Evolutionary conservation across 2,888 invertebrate species (phyloP).

Genomic region (Sesia bembeciformis): DNA sequence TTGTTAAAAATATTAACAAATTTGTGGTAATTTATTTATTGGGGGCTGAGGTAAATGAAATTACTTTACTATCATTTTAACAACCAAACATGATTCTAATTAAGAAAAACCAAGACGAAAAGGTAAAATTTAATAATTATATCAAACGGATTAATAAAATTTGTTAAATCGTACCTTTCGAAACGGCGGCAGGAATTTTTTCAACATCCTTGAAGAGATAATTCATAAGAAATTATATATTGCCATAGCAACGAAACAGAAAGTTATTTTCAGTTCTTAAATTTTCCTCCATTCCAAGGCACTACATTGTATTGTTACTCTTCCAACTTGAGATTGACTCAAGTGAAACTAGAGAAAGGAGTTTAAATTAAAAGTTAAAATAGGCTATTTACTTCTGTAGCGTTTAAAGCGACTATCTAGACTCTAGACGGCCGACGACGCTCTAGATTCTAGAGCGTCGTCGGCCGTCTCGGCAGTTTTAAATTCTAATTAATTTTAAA

Average conservation of each 20-base stretch:
- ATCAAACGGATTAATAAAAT: constrained; percentile 6
- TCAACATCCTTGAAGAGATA: too few relatives aligned
- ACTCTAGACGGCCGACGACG: too few relatives aligned
- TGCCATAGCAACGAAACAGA: constrained; percentile 5
- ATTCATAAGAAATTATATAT: not conserved
- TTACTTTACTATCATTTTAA: not conserved
- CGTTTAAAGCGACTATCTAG: not conserved
- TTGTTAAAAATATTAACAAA: not conserved
- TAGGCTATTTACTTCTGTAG: not conserved
- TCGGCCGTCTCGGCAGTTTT: not conserved
- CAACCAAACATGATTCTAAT: constrained; percentile 26
- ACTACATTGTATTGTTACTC: constrained; percentile 1
- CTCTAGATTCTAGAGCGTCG: too few relatives aligned
- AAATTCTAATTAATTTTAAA: not conserved
- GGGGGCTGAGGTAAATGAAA: not conserved
- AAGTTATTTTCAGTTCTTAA: constrained; percentile 19
- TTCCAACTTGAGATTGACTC: constrained; percentile 1
- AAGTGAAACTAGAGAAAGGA: not conserved
- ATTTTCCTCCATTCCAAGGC: constrained; percentile 8
- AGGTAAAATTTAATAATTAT: constrained; percentile 12
- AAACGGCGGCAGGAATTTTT: too few relatives aligned
- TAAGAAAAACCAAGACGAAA: constrained; percentile 27
- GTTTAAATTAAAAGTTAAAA: not conserved
- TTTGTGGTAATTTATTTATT: not conserved
- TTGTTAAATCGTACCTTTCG: too few relatives aligned